phyloP scores from a whole-genome alignment of 1,140 invertebrate genomes.

The Lysiphlebus fabarum region DNA sequence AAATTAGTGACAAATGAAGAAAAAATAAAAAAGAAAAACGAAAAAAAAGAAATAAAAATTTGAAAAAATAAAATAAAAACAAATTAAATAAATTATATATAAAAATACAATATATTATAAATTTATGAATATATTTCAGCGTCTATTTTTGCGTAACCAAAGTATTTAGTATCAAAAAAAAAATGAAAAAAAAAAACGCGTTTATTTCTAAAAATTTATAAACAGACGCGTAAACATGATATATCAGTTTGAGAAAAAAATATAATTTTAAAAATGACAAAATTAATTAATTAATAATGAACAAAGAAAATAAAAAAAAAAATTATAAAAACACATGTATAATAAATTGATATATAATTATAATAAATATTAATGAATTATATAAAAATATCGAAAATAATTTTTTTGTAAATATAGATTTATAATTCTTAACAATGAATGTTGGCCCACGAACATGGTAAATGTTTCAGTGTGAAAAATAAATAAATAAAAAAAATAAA shows the following conservation, averaged over 20 bases:
- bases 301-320: slow-evolving; percentile 2
- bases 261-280: slow-evolving; percentile 1
- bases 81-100: too few species aligned
- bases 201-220: slow-evolving; percentile 17
- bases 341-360: slow-evolving; percentile 9
- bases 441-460: slow-evolving; percentile 27
- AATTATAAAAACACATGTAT: background rate
- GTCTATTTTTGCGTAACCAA: slow-evolving; percentile 54
- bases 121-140: slow-evolving; percentile 35
- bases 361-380: slow-evolving; percentile 22
- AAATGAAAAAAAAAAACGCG: slow-evolving; percentile 10
- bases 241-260: slow-evolving; percentile 1
- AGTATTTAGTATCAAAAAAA: slow-evolving; percentile 40
- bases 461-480: slow-evolving; percentile 29
- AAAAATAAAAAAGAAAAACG: slow-evolving; percentile 14
- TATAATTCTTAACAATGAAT: slow-evolving; percentile 31
- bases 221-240: slow-evolving; percentile 4
- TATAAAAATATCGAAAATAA: slow-evolving; percentile 17
- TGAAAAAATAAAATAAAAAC: too few species aligned
- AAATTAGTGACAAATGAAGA: slow-evolving; percentile 19
- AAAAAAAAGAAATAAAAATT: too few species aligned
- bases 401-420: slow-evolving; percentile 42
- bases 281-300: slow-evolving; percentile 10
- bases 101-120: too few species aligned
- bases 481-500: background rate